Percentiles rank a stretch among this genome's conserved stretches.
Evolutionary conservation across 2,113 vertebrate genomes (phyloP).

Genomic region (Mungos mungo): DNA sequence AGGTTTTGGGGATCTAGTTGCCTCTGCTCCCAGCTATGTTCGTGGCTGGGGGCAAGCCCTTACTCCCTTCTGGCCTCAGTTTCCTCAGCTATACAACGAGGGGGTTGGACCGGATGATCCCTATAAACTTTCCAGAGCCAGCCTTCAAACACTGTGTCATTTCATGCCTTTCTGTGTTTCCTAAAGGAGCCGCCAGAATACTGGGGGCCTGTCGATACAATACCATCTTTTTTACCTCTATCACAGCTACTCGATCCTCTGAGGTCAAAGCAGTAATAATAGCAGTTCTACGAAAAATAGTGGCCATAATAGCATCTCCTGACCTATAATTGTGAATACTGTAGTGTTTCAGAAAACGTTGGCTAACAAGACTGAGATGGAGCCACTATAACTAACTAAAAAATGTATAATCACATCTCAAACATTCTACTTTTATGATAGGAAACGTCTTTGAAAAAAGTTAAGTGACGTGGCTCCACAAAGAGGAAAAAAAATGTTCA

Average conservation of each 20-base stretch:
- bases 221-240: not conserved
- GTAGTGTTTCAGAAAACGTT: not conserved
- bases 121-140: not conserved
- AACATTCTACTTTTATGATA: not conserved
- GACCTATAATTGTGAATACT: constrained; percentile 9
- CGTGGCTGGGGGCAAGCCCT: not conserved
- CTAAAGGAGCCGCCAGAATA: not conserved
- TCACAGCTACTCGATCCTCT: not conserved
- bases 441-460: constrained; percentile 1
- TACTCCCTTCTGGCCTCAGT: not conserved
- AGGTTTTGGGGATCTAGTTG: not conserved
- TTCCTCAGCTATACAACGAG: not conserved
- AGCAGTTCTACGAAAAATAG: constrained; percentile 1
- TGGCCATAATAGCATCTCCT: not conserved
- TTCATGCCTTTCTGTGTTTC: not conserved
- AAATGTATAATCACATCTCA: not conserved
- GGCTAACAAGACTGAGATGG: not conserved
- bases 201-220: not conserved
- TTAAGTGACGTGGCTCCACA: not conserved
- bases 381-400: not conserved
- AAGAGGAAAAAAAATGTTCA: not conserved
- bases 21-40: not conserved
- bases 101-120: not conserved
- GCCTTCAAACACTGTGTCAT: not conserved
- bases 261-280: constrained; percentile 10